phyloP scores from a whole-genome alignment of 53 echinoderm and acorn worm genomes.

The Hippasteria phrygiana region DNA sequence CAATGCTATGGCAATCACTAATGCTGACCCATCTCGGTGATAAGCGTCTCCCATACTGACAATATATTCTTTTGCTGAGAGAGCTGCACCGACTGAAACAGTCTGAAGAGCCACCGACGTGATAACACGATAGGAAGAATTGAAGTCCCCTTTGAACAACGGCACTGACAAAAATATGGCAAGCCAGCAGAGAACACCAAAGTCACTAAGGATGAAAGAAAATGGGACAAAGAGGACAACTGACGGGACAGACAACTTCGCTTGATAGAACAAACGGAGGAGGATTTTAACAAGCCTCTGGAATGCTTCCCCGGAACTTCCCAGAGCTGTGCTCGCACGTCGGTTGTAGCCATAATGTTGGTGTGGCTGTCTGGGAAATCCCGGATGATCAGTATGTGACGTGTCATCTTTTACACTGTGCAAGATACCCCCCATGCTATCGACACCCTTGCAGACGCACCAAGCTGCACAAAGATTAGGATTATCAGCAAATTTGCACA shows the following conservation, averaged over 20 bases:
- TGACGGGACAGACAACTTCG: not conserved
- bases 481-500: conserved; percentile 35
- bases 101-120: conserved; percentile 21
- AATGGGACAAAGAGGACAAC: not conserved
- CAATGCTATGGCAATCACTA: not conserved
- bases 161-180: conserved; percentile 43
- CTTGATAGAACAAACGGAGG: conserved; percentile 3
- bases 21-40: not conserved
- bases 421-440: conserved; percentile 38
- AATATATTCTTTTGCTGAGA: conserved; percentile 17
- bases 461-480: conserved; percentile 56
- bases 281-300: not conserved
- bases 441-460: conserved; percentile 38
- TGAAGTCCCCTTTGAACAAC: conserved; percentile 15
- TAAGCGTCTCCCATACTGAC: not conserved
- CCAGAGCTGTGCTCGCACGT: not conserved
- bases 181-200: conserved; percentile 49
- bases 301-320: not conserved
- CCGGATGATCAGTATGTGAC: not conserved
- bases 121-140: conserved; percentile 52
- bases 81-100: conserved; percentile 13
- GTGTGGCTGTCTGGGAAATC: not conserved
- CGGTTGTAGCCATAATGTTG: not conserved
- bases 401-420: not conserved
- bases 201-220: conserved; percentile 7